A percentile compares a stretch with the other conserved stretches of the same genome.
phyloP scores from a whole-genome alignment of 2,888 invertebrate species.

The Phalera bucephala region DNA sequence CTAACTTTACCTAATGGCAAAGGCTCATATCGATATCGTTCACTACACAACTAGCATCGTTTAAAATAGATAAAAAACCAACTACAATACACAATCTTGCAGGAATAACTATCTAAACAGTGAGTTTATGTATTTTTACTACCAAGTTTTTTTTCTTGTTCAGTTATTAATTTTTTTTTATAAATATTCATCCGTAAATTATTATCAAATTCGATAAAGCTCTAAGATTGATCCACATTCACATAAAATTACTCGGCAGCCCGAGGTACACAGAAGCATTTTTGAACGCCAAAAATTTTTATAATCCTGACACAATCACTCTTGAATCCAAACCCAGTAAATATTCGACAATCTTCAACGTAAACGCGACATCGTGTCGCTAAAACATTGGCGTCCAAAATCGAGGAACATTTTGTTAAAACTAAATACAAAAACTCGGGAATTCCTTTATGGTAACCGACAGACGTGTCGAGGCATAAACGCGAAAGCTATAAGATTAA shows the following conservation, averaged over 20 bases:
- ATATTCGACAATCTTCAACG: conserved; percentile 11
- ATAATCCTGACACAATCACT: background rate
- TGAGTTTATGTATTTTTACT: conserved; percentile 59
- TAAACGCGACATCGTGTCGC: conserved; percentile 20
- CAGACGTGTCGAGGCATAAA: conserved; percentile 23
- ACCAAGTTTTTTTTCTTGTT: conserved; percentile 42
- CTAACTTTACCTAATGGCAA: conserved; percentile 58
- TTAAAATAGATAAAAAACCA: conserved; percentile 73
- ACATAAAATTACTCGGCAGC: conserved; percentile 55
- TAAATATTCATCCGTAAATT: conserved; percentile 78
- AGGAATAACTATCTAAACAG: conserved; percentile 69
- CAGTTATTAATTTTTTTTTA: conserved; percentile 47
- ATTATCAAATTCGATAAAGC: conserved; percentile 84
- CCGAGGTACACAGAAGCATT: conserved; percentile 41
- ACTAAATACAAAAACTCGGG: conserved; percentile 28
- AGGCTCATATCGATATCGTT: conserved; percentile 37
- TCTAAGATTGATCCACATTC: conserved; percentile 82
- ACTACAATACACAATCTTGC: conserved; percentile 66
- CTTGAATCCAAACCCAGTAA: conserved; percentile 21
- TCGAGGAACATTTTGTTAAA: conserved; percentile 38
- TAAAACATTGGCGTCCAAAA: conserved; percentile 20
- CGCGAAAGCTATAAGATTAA: conserved; percentile 34
- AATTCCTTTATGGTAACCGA: conserved; percentile 19
- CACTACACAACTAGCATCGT: conserved; percentile 73
- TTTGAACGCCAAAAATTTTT: conserved; percentile 15